phyloP scores from a whole-genome alignment of 2,113 vertebrate species.

The Colossoma macropomum region DNA sequence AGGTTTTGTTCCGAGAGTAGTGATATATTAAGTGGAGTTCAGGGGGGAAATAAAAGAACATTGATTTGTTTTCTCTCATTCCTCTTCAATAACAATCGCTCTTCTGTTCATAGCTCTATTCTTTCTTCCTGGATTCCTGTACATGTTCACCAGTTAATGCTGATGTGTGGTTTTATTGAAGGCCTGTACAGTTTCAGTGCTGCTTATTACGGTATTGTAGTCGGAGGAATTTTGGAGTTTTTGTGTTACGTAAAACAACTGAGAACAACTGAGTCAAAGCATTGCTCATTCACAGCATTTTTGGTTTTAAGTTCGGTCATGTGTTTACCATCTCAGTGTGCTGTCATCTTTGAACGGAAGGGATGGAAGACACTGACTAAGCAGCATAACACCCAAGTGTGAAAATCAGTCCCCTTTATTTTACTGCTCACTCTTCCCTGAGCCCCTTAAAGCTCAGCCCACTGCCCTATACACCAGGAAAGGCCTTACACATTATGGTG shows the following conservation, averaged over 20 bases:
- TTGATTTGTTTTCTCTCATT: too few species aligned
- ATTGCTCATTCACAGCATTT: not conserved
- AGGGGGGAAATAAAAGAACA: too few species aligned
- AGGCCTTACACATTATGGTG: constrained; percentile 52
- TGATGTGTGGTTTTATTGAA: too few species aligned
- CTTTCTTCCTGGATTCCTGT: not conserved
- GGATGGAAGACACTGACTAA: constrained; percentile 10
- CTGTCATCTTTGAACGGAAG: constrained; percentile 3
- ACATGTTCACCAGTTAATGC: not conserved
- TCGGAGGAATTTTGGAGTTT: not conserved
- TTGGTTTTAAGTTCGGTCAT: not conserved
- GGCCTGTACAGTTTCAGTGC: too few species aligned
- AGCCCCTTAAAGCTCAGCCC: constrained; percentile 56
- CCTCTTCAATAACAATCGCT: too few species aligned
- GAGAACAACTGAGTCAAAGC: not conserved
- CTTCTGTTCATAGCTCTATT: too few species aligned
- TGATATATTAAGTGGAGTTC: too few species aligned
- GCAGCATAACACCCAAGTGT: constrained; percentile 64
- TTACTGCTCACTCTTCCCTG: constrained; percentile 56
- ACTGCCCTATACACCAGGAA: constrained; percentile 65
- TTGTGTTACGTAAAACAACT: too few species aligned
- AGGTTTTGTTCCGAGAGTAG: too few species aligned
- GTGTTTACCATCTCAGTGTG: constrained; percentile 12
- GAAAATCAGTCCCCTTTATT: constrained; percentile 61
- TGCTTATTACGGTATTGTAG: not conserved